Conservation (phyloP, 2,888 invertebrate genomes). For the Urechis unicinctus region DNA sequence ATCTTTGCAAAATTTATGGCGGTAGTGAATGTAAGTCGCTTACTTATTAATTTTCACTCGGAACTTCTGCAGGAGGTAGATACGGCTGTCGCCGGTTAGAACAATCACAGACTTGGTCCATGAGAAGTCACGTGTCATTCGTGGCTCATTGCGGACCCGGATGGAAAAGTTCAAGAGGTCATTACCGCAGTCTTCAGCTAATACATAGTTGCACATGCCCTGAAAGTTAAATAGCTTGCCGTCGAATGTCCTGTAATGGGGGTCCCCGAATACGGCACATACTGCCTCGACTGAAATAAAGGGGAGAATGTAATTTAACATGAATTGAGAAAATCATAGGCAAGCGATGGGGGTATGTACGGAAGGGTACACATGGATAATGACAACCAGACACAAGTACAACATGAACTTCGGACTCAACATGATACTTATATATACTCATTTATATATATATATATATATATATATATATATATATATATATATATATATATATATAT, state of each 20-base stretch:
- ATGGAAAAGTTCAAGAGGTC: conserved; percentile 81
- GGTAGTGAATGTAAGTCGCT: conserved; percentile 41
- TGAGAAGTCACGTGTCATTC: conserved; percentile 73
- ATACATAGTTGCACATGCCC: conserved; percentile 77
- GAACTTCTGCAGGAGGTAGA: conserved; percentile 70
- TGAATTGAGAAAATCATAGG: not conserved
- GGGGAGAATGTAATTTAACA: not conserved
- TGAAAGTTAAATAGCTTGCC: conserved; percentile 83
- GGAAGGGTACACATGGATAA: not conserved
- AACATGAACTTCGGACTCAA: too few relatives aligned
- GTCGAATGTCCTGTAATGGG: conserved; percentile 91
- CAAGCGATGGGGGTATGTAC: not conserved
- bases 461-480: too few relatives aligned
- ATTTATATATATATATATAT: too few relatives aligned
- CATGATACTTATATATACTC: too few relatives aligned
- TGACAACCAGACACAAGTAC: not conserved
- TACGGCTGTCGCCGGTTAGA: conserved; percentile 54
- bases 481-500: too few relatives aligned
- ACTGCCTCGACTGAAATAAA: conserved; percentile 66
- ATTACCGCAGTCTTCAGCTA: conserved; percentile 79
- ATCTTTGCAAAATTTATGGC: not conserved
- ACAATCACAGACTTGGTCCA: conserved; percentile 76
- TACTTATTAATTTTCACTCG: conserved; percentile 74
- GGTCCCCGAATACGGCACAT: conserved; percentile 90
- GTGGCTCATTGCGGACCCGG: conserved; percentile 81